Percentiles rank a stretch among this genome's conserved stretches.
These are phyloP conservation scores for Monodelphis domestica DNA, from an alignment of 2,797 vertebrate genomes.

Conservation along the genomic window DNA sequence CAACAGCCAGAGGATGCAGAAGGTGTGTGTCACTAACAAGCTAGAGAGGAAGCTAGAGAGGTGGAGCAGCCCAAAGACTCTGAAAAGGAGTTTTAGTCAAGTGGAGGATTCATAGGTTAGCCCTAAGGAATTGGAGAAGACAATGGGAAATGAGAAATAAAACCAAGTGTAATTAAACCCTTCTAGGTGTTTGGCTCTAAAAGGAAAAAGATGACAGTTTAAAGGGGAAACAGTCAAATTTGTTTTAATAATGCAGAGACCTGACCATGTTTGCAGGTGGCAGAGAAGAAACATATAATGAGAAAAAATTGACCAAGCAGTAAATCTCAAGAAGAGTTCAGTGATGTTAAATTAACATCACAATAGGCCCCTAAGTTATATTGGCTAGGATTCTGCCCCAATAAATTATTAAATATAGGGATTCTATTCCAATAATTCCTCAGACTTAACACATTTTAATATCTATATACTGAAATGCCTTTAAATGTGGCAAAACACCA, in stretches of 20 bases:
- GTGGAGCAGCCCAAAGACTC: not conserved
- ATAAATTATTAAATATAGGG: too few species aligned
- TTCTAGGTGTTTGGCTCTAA: not conserved
- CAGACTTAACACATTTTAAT: not conserved
- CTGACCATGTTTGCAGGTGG: not conserved
- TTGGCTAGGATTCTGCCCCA: too few species aligned
- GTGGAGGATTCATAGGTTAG: not conserved
- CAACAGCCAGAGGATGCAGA: not conserved
- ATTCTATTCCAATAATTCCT: not conserved
- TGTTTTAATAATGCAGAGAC: not conserved
- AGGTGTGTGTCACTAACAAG: not conserved
- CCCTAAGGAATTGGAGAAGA: not conserved
- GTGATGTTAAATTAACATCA: conserved; percentile 7
- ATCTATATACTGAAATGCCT: conserved; percentile 28
- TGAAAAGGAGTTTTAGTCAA: not conserved
- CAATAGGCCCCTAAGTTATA: conserved; percentile 4
- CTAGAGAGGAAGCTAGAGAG: too few species aligned
- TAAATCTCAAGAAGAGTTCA: not conserved
- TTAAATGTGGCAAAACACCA: not conserved
- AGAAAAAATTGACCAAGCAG: not conserved
- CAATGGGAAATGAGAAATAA: not conserved
- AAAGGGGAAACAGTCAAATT: not conserved
- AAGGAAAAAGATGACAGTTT: not conserved
- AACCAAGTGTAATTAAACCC: not conserved
- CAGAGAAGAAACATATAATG: not conserved